phyloP scores from a whole-genome alignment of 2,888 invertebrate genomes.

The Xanthorhoe spadicearia region DNA sequence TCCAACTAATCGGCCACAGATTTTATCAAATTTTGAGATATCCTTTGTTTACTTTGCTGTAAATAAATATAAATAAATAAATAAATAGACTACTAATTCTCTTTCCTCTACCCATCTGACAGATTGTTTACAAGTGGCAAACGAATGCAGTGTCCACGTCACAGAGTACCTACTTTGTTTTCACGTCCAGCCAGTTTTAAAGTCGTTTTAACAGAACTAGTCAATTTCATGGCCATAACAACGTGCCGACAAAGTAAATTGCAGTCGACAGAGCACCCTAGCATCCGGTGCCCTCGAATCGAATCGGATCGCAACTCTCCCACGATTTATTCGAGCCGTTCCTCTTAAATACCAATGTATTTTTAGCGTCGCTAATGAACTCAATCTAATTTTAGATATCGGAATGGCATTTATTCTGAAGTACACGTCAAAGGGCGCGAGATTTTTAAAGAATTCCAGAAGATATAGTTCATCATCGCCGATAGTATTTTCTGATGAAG shows the following conservation, averaged over 20 bases:
- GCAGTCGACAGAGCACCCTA: slow-evolving; percentile 38
- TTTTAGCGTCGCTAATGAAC: slow-evolving; percentile 51
- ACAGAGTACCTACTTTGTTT: too few species aligned
- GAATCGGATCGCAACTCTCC: slow-evolving; percentile 43
- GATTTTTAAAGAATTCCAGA: slow-evolving; percentile 47
- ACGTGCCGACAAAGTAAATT: slow-evolving; percentile 40
- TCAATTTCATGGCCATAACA: slow-evolving; percentile 31
- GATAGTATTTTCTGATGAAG: slow-evolving; percentile 84
- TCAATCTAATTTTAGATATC: slow-evolving; percentile 55
- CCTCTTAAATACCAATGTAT: slow-evolving; percentile 46
- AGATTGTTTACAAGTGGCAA: slow-evolving; percentile 9
- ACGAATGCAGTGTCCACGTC: too few species aligned
- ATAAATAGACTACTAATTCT: neutral
- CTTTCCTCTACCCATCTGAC: neutral
- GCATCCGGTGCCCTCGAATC: slow-evolving; percentile 3
- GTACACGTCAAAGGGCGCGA: slow-evolving; percentile 50
- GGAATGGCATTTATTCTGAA: slow-evolving; percentile 66
- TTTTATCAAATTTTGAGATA: too few species aligned
- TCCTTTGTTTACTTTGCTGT: too few species aligned
- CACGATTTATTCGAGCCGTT: slow-evolving; percentile 44
- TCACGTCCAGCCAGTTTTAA: slow-evolving; percentile 11
- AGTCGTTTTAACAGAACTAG: slow-evolving; percentile 35
- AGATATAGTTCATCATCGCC: slow-evolving; percentile 55
- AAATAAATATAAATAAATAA: too few species aligned
- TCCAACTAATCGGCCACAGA: too few species aligned